Percentiles rank a stretch among this genome's conserved stretches.
These are phyloP conservation scores for Epinotia nisella DNA, from an alignment of 2,888 invertebrate genomes.

Conservation along the genomic window DNA sequence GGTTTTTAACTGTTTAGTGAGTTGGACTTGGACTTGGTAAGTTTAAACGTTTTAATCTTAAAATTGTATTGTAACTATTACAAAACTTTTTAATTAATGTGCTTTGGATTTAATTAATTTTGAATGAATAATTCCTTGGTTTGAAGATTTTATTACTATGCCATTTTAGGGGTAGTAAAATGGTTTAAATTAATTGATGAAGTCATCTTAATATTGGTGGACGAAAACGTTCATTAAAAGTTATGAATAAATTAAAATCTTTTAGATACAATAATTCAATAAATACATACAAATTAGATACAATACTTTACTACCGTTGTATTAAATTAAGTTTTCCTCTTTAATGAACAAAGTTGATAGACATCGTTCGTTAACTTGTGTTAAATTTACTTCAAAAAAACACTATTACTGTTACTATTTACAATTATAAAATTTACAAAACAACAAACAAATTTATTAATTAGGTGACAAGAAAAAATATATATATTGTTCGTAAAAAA, in stretches of 20 bases:
- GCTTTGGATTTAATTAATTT: not conserved
- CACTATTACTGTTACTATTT: too few relatives aligned
- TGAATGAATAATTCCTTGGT: not conserved
- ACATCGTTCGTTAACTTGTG: too few relatives aligned
- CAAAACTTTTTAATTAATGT: not conserved
- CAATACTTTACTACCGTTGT: too few relatives aligned
- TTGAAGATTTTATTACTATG: not conserved
- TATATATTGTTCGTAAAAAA: too few relatives aligned
- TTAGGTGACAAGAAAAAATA: too few relatives aligned
- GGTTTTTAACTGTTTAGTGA: slow-evolving; percentile 30
- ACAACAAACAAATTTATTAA: too few relatives aligned
- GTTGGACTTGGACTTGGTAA: slow-evolving; percentile 32
- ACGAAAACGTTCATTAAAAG: not conserved
- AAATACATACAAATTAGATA: too few relatives aligned
- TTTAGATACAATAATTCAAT: not conserved
- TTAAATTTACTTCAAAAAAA: too few relatives aligned
- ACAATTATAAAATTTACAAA: too few relatives aligned
- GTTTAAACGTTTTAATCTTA: slow-evolving; percentile 8
- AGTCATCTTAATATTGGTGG: not conserved
- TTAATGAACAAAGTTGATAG: too few relatives aligned
- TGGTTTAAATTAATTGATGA: not conserved
- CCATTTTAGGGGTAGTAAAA: too few relatives aligned
- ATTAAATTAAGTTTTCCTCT: too few relatives aligned
- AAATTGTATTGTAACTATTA: not conserved
- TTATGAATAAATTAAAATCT: not conserved